Percentiles rank a stretch among this genome's conserved stretches.
Conservation (phyloP, 2,888 invertebrate species). For the Caenorhabditis panamensis region DNA sequence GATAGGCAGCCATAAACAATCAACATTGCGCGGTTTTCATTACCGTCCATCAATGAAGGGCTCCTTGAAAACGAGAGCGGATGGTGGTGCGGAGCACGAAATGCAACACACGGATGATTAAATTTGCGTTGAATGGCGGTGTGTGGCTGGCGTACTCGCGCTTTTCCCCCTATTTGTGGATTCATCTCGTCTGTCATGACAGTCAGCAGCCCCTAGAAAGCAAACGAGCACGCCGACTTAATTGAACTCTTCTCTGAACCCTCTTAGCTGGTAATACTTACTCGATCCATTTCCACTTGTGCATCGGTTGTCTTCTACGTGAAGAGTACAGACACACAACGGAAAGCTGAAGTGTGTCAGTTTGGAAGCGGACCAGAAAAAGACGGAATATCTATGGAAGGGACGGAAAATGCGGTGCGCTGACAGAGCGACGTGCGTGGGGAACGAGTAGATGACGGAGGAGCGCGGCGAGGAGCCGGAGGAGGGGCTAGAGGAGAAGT, state of each 20-base stretch:
- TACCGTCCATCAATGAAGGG: slow-evolving; percentile 42
- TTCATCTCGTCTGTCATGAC: slow-evolving; percentile 42
- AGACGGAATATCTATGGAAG: slow-evolving; percentile 26
- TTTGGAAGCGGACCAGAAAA: slow-evolving; percentile 18
- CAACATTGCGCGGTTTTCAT: slow-evolving; percentile 57
- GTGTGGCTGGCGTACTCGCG: slow-evolving; percentile 23
- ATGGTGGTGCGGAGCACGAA: slow-evolving; percentile 42
- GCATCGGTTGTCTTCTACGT: slow-evolving; percentile 52
- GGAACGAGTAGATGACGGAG: slow-evolving; percentile 50
- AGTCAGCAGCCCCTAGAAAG: slow-evolving; percentile 33
- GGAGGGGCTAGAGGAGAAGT: slow-evolving; percentile 54
- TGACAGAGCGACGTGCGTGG: slow-evolving; percentile 26
- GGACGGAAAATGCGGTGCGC: slow-evolving; percentile 31
- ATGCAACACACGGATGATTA: slow-evolving; percentile 58
- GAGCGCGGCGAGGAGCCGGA: slow-evolving; percentile 39
- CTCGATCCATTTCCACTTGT: slow-evolving; percentile 58
- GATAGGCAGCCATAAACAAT: slow-evolving; percentile 56
- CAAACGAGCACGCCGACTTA: slow-evolving; percentile 33
- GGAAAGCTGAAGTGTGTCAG: slow-evolving; percentile 18
- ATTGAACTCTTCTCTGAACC: slow-evolving; percentile 24
- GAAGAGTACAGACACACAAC: slow-evolving; percentile 49
- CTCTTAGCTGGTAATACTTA: slow-evolving; percentile 27
- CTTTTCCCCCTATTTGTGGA: slow-evolving; percentile 47
- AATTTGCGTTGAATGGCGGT: slow-evolving; percentile 55
- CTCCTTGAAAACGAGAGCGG: slow-evolving; percentile 43